Evolutionary conservation across 2,888 invertebrate genomes (phyloP).

Genomic region (Pterobdella sp.): DNA sequence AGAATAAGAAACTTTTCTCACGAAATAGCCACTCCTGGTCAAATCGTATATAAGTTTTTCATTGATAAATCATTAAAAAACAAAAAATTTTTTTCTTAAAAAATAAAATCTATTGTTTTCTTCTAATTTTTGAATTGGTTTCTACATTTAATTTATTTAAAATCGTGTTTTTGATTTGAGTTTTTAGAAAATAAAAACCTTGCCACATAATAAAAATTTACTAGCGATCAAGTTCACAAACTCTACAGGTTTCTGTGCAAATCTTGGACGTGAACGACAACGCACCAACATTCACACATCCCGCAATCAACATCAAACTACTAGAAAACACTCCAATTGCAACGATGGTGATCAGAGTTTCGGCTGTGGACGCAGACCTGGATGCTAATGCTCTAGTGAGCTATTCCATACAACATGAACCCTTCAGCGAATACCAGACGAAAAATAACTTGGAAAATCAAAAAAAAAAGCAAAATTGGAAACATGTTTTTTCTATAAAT

Average conservation of each 20-base stretch:
- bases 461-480: neutral
- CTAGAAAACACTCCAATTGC: conserved; percentile 13
- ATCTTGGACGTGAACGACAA: conserved; percentile 10
- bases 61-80: too few species aligned
- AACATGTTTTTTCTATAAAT: neutral
- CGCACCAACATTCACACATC: neutral
- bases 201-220: too few species aligned
- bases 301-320: neutral
- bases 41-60: too few species aligned
- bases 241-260: neutral
- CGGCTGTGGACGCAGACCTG: conserved; percentile 8
- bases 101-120: too few species aligned
- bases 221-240: too few species aligned
- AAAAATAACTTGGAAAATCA: neutral
- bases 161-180: too few species aligned
- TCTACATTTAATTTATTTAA: too few species aligned
- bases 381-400: neutral
- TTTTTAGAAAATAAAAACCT: too few species aligned
- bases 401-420: neutral
- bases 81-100: too few species aligned
- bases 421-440: neutral
- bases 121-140: too few species aligned
- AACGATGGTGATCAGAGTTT: neutral
- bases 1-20: too few species aligned
- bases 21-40: too few species aligned